Conservation (phyloP, 2,113 vertebrate genomes). For the Promerops cafer region DNA sequence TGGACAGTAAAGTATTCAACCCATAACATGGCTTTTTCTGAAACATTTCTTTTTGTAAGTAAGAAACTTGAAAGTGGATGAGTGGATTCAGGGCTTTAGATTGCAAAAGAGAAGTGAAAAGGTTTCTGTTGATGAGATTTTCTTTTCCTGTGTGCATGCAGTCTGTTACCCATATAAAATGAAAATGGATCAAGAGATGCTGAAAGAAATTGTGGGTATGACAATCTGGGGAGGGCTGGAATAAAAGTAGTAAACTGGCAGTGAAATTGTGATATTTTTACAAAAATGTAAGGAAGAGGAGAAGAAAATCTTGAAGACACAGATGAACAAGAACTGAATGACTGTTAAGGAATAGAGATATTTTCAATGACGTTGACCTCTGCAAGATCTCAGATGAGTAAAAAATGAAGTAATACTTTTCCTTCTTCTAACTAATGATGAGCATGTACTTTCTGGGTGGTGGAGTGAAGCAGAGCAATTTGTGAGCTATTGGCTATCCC, state of each 20-base stretch:
- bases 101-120: neutral
- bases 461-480: slow-evolving; percentile 18
- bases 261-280: neutral
- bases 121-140: neutral
- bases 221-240: neutral
- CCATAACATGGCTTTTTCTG: neutral
- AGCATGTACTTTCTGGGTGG: neutral
- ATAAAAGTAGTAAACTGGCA: neutral
- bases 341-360: neutral
- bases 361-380: neutral
- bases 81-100: neutral
- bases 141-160: neutral
- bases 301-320: neutral
- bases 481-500: neutral
- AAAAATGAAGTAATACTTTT: slow-evolving; percentile 19
- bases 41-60: neutral
- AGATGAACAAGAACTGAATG: neutral
- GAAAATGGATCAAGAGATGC: neutral
- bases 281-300: neutral
- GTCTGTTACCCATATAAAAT: neutral
- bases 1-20: neutral
- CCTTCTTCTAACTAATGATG: neutral
- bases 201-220: neutral
- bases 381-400: neutral
- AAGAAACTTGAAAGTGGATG: neutral